These are phyloP conservation scores for Colius striatus DNA, from an alignment of 2,113 vertebrate species.

Conservation along the genomic window DNA sequence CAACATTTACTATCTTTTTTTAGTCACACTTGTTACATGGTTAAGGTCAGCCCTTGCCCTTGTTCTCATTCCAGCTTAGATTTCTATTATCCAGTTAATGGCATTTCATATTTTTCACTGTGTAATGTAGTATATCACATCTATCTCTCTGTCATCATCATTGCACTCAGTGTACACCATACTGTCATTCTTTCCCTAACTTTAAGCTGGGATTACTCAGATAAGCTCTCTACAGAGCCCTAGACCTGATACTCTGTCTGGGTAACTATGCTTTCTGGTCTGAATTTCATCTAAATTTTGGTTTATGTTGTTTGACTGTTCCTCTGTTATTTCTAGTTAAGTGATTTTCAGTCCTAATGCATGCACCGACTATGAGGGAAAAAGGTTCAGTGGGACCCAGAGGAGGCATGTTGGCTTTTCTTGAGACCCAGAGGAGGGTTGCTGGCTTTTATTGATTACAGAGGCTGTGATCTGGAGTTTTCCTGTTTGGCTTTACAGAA, in stretches of 20 bases:
- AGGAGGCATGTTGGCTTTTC: background rate
- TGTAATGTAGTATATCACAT: background rate
- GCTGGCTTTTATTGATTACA: background rate
- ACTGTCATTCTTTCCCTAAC: background rate
- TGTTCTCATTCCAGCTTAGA: background rate
- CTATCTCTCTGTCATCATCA: background rate
- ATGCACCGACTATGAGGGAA: background rate
- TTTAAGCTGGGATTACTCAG: background rate
- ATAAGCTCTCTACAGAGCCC: background rate
- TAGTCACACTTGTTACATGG: fast-evolving
- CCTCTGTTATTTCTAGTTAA: background rate
- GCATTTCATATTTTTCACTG: background rate
- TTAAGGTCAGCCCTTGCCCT: background rate
- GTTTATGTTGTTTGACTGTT: background rate
- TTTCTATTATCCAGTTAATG: background rate
- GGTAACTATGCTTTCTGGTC: background rate
- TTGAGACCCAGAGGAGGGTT: background rate
- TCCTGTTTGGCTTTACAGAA: background rate
- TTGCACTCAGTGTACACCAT: background rate
- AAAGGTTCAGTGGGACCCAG: background rate
- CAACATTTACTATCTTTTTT: fast-evolving
- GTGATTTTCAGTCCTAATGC: background rate
- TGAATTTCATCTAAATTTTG: background rate
- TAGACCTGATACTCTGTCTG: background rate
- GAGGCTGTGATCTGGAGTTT: background rate